A percentile compares a stretch with the other conserved stretches of the same genome.
phyloP scores from a whole-genome alignment of 2,113 vertebrate genomes.

The Chiloscyllium plagiosum region DNA sequence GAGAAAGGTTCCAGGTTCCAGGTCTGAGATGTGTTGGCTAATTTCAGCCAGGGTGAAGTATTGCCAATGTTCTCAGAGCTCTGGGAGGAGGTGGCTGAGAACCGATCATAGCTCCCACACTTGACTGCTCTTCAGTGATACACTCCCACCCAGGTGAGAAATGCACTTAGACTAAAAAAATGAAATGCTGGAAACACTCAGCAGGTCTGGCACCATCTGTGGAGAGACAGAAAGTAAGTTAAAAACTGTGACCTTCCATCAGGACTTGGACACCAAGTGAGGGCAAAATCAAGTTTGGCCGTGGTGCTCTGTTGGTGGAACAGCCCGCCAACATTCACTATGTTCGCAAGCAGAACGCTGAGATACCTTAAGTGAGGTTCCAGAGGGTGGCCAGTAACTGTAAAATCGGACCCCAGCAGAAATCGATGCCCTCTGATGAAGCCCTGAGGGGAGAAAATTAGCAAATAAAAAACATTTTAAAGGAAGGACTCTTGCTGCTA shows the following conservation, averaged over 20 bases:
- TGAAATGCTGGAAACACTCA: not conserved
- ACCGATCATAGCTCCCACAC: not conserved
- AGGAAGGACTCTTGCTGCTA: not conserved
- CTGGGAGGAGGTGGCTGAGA: not conserved
- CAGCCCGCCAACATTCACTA: not conserved
- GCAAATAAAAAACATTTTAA: slow-evolving; percentile 10
- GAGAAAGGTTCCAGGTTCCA: too few species aligned
- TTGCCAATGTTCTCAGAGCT: not conserved
- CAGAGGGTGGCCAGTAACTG: slow-evolving; percentile 3
- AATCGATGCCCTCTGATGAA: slow-evolving; percentile 23
- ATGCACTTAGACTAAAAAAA: not conserved
- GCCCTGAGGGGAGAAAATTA: slow-evolving; percentile 7
- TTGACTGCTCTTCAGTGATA: not conserved
- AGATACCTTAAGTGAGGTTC: slow-evolving; percentile 8
- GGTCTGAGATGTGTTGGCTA: not conserved
- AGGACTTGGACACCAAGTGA: not conserved
- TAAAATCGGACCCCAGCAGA: slow-evolving; percentile 5
- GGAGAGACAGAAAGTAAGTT: too few species aligned
- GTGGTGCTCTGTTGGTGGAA: too few species aligned
- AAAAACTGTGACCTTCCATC: too few species aligned
- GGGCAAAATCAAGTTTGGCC: not conserved
- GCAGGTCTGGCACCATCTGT: too few species aligned
- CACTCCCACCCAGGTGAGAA: not conserved
- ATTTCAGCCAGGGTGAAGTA: not conserved
- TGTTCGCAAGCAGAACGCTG: not conserved